Evolutionary conservation across 2,888 invertebrate genomes (phyloP), one percentile per base, ranked within the genome.

Genomic region (Xestia xanthographa): DNA sequence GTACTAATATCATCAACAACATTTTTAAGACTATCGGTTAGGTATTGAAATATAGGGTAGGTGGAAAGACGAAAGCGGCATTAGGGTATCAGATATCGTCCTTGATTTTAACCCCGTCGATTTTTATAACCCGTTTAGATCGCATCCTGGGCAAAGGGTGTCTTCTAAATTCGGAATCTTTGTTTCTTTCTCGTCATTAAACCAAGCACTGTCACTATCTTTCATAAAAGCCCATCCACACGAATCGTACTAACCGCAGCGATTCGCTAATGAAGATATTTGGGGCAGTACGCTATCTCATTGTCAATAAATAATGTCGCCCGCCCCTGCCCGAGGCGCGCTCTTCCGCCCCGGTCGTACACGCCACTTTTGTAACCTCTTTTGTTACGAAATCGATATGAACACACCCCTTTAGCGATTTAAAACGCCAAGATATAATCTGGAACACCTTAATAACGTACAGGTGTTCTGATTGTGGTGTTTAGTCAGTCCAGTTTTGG

Each of bases 231-330:
- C 68, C 22, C 79, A 87, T 93, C 93, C 90, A 90, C 83, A 89
- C 74, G 78, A 88, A 50, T 73, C 87, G 76, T 83, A 75, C 90
- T 62, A 56, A 65, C 73, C 73, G 79, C 79, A 86, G 84, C 91
- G 91, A 90, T 93, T 93, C 90, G 94, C 94, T 94, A 94, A 94
- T 94, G 94, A 94, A 94, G 94, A 94, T 93, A 94, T 94, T 93
- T 91, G 93, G 93, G 90, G 87, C 91, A 86, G 85, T 90, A 70
- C 83, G 89, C 89, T 94, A 94, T 94, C 93, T 93, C 89, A 80
- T 85, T 87, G 91, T 93, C 94, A 92, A 94, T 94, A 94, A 94
- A 94, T 94, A 93, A 90, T 87, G 84, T 82, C 89, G 88, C 83
- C 88, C 89, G 86, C 89, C 87, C 89, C 90, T 86, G 90, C 88